A percentile compares a stretch with the other conserved stretches of the same genome.
phyloP scores from a whole-genome alignment of 2,888 invertebrate species.

The Galerucella nymphaeae region DNA sequence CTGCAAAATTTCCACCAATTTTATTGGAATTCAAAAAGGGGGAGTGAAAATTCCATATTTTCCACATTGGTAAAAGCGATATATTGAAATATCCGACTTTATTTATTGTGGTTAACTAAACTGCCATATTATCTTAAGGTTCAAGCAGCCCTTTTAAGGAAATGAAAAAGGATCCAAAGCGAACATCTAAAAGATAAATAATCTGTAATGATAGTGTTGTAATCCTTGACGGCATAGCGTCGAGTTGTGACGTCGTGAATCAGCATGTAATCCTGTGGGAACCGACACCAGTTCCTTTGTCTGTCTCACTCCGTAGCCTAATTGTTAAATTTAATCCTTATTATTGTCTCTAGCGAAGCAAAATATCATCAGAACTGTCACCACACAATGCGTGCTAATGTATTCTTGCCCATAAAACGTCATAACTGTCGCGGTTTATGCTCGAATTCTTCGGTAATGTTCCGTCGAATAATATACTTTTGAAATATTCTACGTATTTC shows the following conservation, averaged over 20 bases:
- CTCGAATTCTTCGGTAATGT: slow-evolving; percentile 43
- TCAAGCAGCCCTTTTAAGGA: background rate
- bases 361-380: slow-evolving; percentile 62
- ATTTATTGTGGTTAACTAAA: too few relatives aligned
- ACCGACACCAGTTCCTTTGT: slow-evolving; percentile 60
- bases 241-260: slow-evolving; percentile 61
- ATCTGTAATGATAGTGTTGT: slow-evolving; percentile 50
- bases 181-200: slow-evolving; percentile 46
- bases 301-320: slow-evolving; percentile 59
- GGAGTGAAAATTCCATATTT: too few relatives aligned
- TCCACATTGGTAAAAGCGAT: too few relatives aligned
- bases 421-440: slow-evolving; percentile 55
- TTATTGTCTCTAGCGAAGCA: slow-evolving; percentile 63
- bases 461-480: slow-evolving; percentile 37
- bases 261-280: slow-evolving; percentile 65
- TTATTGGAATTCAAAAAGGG: too few relatives aligned
- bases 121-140: background rate
- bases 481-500: slow-evolving; percentile 38
- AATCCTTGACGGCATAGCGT: slow-evolving; percentile 50
- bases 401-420: slow-evolving; percentile 57
- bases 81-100: too few relatives aligned
- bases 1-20: too few relatives aligned
- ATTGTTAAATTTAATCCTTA: slow-evolving; percentile 65
- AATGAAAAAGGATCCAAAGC: background rate
- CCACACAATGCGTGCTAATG: slow-evolving; percentile 58